A percentile compares a stretch with the other conserved stretches of the same genome.
phyloP scores from a whole-genome alignment of 2,113 vertebrate species.

The Xiphophorus maculatus region DNA sequence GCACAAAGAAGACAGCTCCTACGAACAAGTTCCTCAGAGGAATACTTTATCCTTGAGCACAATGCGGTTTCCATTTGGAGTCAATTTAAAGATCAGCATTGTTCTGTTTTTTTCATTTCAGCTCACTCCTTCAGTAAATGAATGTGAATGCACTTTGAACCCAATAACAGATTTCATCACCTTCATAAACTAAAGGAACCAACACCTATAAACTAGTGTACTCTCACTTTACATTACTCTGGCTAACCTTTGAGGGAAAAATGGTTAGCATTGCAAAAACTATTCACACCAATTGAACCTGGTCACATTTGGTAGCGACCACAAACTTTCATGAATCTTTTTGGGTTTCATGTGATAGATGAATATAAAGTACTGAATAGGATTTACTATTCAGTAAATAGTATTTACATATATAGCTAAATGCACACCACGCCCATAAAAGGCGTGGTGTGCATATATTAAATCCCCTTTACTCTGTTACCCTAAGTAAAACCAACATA shows the following conservation, averaged over 20 bases:
- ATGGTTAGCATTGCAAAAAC: conserved; percentile 22
- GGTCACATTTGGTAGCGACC: too few relatives aligned
- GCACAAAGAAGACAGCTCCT: conserved; percentile 6
- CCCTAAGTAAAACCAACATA: too few relatives aligned
- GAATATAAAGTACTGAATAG: too few relatives aligned
- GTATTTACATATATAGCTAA: too few relatives aligned
- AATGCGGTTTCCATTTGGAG: conserved; percentile 19
- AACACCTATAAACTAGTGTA: conserved; percentile 15
- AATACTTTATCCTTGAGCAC: background rate
- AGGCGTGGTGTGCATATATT: too few relatives aligned
- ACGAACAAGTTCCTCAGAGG: conserved; percentile 16
- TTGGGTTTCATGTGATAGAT: too few relatives aligned
- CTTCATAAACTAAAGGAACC: conserved; percentile 11
- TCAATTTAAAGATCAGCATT: background rate
- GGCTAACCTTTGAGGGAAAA: conserved; percentile 11
- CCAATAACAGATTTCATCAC: conserved; percentile 15
- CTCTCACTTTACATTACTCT: conserved; percentile 37
- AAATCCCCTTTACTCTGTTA: too few relatives aligned
- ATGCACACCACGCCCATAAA: too few relatives aligned
- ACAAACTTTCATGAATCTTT: too few relatives aligned
- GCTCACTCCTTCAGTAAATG: background rate
- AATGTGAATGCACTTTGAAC: background rate
- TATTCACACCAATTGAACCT: too few relatives aligned
- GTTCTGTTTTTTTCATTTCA: background rate
- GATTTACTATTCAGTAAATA: too few relatives aligned